A percentile compares a stretch with the other conserved stretches of the same genome.
phyloP scores from a whole-genome alignment of 2,797 vertebrate species.

The Psittacula echo region DNA sequence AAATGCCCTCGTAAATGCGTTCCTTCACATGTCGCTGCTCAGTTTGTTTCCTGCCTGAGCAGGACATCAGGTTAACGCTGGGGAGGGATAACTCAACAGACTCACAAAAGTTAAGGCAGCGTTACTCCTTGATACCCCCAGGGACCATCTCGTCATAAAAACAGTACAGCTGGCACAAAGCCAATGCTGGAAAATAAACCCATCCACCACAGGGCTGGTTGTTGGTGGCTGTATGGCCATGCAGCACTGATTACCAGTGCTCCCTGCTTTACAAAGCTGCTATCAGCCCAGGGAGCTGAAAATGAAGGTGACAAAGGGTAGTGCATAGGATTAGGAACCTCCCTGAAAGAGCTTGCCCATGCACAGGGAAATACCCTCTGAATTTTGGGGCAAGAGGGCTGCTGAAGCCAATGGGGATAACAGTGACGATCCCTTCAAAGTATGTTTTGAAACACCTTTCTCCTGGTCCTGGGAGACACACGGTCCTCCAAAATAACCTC shows the following conservation, averaged over 20 bases:
- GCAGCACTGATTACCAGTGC: neutral
- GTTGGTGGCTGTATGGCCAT: fast-evolving
- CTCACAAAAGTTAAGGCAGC: neutral
- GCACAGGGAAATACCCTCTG: neutral
- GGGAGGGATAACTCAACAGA: neutral
- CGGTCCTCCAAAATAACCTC: neutral
- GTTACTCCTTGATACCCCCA: neutral
- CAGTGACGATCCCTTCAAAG: neutral
- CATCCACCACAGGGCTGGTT: fast-evolving
- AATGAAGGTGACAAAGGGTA: neutral
- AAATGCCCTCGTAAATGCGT: neutral
- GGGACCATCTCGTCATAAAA: neutral
- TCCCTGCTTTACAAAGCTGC: neutral
- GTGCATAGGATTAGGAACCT: neutral
- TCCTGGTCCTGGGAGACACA: neutral
- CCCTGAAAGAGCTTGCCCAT: neutral
- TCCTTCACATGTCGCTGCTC: neutral
- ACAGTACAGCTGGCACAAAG: neutral
- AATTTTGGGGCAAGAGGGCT: neutral
- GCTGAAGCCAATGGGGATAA: neutral
- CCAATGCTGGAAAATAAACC: neutral
- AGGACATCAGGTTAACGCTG: neutral
- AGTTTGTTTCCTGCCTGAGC: neutral
- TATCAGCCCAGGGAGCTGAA: fast-evolving
- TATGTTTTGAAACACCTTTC: neutral